These are phyloP conservation scores for Paedocypris sp. DNA, from an alignment of 2,113 vertebrate species.

Conservation along the genomic window DNA sequence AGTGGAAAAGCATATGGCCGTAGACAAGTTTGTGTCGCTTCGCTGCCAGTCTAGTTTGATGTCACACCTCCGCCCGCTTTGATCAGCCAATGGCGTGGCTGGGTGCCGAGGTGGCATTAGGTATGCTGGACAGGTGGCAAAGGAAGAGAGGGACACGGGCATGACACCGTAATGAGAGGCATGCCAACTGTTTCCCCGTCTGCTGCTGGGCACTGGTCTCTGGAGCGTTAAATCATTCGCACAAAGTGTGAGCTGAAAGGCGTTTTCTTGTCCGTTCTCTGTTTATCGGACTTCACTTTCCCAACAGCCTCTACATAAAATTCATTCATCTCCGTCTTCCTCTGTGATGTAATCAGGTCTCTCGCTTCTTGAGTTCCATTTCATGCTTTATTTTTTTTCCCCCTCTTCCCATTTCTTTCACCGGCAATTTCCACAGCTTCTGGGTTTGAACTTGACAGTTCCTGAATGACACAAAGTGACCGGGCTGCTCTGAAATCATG, in stretches of 20 bases:
- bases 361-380: neutral
- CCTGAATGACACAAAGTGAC: slow-evolving; percentile 25
- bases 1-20: slow-evolving; percentile 35
- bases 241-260: slow-evolving; percentile 32
- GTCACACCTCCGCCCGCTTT: slow-evolving; percentile 15
- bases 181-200: slow-evolving; percentile 39
- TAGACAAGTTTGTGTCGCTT: slow-evolving; percentile 21
- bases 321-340: slow-evolving; percentile 40
- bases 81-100: slow-evolving; percentile 19
- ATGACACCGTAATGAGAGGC: slow-evolving; percentile 35
- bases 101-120: slow-evolving; percentile 27
- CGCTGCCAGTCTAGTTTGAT: slow-evolving; percentile 2
- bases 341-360: neutral
- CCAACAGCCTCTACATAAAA: slow-evolving; percentile 23
- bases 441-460: slow-evolving; percentile 1
- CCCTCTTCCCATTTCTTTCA: neutral
- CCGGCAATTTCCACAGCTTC: neutral
- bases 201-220: slow-evolving; percentile 31
- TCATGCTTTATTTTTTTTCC: neutral
- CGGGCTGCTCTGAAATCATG: slow-evolving; percentile 20
- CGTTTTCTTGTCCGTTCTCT: neutral
- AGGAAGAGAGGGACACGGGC: slow-evolving; percentile 29
- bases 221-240: slow-evolving; percentile 38
- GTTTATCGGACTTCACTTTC: neutral
- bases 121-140: slow-evolving; percentile 26